Conservation (phyloP, 2,797 vertebrate genomes). For the Schizopygopsis pylzovi region DNA sequence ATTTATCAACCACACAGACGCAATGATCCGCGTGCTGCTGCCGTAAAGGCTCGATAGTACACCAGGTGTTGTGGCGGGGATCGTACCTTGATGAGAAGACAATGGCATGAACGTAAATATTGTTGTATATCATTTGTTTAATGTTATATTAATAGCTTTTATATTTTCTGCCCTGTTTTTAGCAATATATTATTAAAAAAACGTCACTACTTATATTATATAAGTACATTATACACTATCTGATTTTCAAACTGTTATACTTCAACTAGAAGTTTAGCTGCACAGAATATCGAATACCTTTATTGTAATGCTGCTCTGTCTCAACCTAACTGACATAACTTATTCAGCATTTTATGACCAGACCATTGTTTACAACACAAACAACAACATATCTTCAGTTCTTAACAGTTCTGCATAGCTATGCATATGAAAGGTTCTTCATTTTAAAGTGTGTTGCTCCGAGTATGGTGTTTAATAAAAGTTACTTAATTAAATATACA, state of each 20-base stretch:
- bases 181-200: background rate
- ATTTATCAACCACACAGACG: constrained; percentile 86
- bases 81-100: constrained; percentile 83
- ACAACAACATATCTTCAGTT: background rate
- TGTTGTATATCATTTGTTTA: background rate
- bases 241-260: background rate
- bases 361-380: background rate
- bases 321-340: background rate
- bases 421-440: background rate
- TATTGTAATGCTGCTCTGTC: background rate
- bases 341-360: background rate
- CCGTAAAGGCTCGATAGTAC: constrained; percentile 88
- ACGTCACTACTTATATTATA: no score
- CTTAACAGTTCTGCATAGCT: background rate
- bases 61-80: constrained; percentile 95
- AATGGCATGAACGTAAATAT: background rate
- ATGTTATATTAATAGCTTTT: background rate
- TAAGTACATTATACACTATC: no score
- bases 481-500: background rate
- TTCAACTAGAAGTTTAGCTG: background rate
- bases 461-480: background rate
- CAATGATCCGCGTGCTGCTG: constrained; percentile 93
- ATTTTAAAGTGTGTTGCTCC: background rate
- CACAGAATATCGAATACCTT: background rate
- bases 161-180: background rate